phyloP scores from a whole-genome alignment of 2,888 invertebrate species.

The Empis stercorea region DNA sequence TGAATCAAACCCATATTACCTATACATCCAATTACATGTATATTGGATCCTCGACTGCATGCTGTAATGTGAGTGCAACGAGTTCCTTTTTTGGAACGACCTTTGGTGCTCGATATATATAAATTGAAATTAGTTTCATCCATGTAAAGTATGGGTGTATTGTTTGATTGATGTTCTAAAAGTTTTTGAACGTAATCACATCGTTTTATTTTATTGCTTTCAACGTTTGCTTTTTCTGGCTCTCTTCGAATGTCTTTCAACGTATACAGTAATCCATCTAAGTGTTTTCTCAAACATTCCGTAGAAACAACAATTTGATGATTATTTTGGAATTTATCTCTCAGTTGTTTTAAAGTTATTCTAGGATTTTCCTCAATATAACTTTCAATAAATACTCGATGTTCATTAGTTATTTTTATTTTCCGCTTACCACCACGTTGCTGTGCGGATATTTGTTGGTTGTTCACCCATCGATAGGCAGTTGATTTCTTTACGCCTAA shows the following conservation, averaged over 20 bases:
- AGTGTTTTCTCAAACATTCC: not conserved
- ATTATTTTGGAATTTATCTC: not conserved
- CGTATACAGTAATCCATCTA: not conserved
- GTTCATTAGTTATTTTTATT: slow-evolving; percentile 1
- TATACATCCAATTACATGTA: not conserved
- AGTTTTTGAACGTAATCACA: not conserved
- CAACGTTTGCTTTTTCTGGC: slow-evolving; percentile 1
- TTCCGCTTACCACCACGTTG: not conserved
- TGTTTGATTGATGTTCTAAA: not conserved
- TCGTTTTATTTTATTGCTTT: slow-evolving; percentile 1
- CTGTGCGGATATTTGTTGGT: not conserved
- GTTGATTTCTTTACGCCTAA: slow-evolving; percentile 1
- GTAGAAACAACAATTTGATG: not conserved
- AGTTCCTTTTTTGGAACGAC: not conserved
- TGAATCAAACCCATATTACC: not conserved
- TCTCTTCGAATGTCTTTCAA: slow-evolving; percentile 1
- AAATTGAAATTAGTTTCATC: not conserved
- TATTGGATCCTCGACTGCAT: not conserved
- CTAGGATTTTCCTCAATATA: slow-evolving; percentile 1
- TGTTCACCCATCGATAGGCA: not conserved
- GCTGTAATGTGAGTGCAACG: not conserved
- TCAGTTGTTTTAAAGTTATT: slow-evolving; percentile 2
- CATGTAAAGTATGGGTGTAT: not conserved
- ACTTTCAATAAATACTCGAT: slow-evolving; percentile 1
- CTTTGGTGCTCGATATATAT: not conserved